These are phyloP conservation scores for Chelonus formosanus DNA, from an alignment of 2,888 invertebrate species.

Conservation along the genomic window DNA sequence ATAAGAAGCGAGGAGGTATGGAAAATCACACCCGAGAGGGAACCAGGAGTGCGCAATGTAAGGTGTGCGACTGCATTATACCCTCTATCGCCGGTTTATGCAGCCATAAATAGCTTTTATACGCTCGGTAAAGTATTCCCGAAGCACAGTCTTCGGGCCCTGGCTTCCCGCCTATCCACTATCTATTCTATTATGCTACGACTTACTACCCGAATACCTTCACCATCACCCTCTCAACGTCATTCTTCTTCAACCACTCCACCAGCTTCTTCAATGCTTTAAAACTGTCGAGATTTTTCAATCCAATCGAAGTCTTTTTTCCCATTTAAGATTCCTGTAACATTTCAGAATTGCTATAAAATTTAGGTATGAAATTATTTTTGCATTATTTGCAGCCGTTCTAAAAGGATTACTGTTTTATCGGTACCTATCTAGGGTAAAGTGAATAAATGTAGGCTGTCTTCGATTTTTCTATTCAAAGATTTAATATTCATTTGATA, in stretches of 20 bases:
- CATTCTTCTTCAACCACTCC: conserved; percentile 27
- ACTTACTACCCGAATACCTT: conserved; percentile 47
- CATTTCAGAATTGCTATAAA: conserved; percentile 7
- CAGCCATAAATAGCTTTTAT: conserved; percentile 63
- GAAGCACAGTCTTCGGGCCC: conserved; percentile 47
- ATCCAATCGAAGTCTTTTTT: conserved; percentile 19
- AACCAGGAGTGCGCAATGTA: conserved; percentile 33
- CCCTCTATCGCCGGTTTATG: conserved; percentile 59
- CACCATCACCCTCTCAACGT: conserved; percentile 38
- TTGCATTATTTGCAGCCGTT: too few relatives aligned
- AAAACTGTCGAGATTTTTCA: conserved; percentile 33
- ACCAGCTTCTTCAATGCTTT: conserved; percentile 17
- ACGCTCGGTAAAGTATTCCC: conserved; percentile 60
- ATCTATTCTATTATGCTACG: conserved; percentile 60
- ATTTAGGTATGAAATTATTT: background rate
- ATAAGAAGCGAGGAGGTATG: conserved; percentile 16
- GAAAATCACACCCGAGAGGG: conserved; percentile 24
- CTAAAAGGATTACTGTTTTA: too few relatives aligned
- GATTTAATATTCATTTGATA: too few relatives aligned
- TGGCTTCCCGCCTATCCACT: conserved; percentile 54
- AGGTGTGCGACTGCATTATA: conserved; percentile 57
- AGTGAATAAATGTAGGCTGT: too few relatives aligned
- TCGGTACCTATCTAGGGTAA: too few relatives aligned
- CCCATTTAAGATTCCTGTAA: background rate
- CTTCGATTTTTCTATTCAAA: too few relatives aligned